phyloP scores from a whole-genome alignment of 2,888 invertebrate species.

The Frankliniella fusca region DNA sequence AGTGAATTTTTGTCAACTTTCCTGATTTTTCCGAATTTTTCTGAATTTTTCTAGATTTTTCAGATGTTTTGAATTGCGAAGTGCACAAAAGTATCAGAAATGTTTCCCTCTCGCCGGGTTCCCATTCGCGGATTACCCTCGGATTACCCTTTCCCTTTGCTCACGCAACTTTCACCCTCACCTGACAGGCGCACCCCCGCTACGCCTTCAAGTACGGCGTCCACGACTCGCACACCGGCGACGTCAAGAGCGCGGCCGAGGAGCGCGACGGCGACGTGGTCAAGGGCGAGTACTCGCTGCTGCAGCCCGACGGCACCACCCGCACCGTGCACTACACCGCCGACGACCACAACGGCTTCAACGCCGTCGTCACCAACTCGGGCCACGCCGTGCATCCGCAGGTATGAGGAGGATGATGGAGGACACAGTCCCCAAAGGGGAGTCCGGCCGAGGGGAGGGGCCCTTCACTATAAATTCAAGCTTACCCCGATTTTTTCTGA shows the following conservation, averaged over 20 bases:
- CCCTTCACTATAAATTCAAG: too few species aligned
- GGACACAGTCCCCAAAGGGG: too few species aligned
- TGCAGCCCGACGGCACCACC: conserved; percentile 67
- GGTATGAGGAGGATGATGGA: neutral
- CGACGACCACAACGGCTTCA: conserved; percentile 72
- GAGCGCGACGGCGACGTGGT: conserved; percentile 69
- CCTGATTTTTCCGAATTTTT: too few species aligned
- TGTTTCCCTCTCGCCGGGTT: too few species aligned
- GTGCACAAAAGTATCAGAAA: too few species aligned
- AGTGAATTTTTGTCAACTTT: too few species aligned
- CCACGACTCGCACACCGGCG: conserved; percentile 67
- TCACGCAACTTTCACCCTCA: neutral
- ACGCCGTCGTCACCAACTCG: conserved; percentile 55
- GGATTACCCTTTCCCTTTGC: neutral
- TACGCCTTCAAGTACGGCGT: conserved; percentile 69
- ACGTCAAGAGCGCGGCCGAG: conserved; percentile 67
- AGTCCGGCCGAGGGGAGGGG: too few species aligned
- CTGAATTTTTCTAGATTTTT: too few species aligned
- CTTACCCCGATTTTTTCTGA: too few species aligned
- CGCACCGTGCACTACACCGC: conserved; percentile 69
- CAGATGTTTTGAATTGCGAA: too few species aligned
- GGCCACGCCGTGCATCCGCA: conserved; percentile 27
- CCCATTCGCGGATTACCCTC: too few species aligned
- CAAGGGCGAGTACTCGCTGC: conserved; percentile 53
- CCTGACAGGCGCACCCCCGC: conserved; percentile 42